These are phyloP conservation scores for Phania funesta DNA, from an alignment of 2,888 invertebrate genomes.

Conservation along the genomic window DNA sequence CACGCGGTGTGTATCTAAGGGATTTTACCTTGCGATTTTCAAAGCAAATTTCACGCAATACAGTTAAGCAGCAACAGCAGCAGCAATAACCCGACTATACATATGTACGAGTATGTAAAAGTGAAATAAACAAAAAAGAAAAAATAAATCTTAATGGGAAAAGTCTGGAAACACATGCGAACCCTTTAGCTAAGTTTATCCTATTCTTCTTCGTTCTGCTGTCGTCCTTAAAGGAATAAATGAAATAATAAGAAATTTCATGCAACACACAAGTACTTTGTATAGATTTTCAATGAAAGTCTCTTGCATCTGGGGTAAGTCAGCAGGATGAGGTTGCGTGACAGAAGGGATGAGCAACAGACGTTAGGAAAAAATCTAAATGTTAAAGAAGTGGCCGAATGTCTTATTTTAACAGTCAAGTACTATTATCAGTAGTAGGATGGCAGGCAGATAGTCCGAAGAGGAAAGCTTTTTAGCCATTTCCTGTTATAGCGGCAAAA, in stretches of 20 bases:
- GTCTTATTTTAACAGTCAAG: conserved; percentile 52
- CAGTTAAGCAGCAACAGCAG: conserved; percentile 46
- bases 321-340: conserved; percentile 22
- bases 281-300: conserved; percentile 46
- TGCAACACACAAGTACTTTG: conserved; percentile 46
- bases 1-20: conserved; percentile 9
- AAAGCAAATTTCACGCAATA: conserved; percentile 68
- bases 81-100: conserved; percentile 32
- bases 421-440: no score
- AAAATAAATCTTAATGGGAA: conserved; percentile 59
- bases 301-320: conserved; percentile 42
- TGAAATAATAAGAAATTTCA: conserved; percentile 28
- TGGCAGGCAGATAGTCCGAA: conserved; percentile 57
- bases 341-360: conserved; percentile 5
- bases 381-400: conserved; percentile 37
- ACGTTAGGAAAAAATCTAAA: conserved; percentile 45
- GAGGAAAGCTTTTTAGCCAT: conserved; percentile 68
- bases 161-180: conserved; percentile 62
- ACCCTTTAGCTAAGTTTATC: conserved; percentile 53
- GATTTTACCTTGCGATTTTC: conserved; percentile 61
- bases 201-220: conserved; percentile 30
- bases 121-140: conserved; percentile 12
- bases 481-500: conserved; percentile 68
- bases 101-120: neutral
- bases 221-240: conserved; percentile 9